Conservation (phyloP, 2,797 vertebrate species). For the Cynodonichthys magdalenae region DNA sequence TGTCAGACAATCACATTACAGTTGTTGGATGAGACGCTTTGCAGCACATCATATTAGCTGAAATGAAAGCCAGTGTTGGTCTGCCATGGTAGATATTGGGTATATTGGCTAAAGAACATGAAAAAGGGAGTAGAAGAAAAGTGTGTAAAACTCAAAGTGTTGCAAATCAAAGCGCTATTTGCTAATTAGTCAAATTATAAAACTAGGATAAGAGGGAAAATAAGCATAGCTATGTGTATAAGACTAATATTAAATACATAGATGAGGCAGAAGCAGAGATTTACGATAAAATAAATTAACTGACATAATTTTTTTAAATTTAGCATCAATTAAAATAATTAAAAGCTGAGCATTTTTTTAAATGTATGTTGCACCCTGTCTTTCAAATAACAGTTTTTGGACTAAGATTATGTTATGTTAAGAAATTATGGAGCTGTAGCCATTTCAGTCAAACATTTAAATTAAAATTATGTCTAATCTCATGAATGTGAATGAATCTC, state of each 20-base stretch:
- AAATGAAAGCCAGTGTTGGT: constrained; percentile 22
- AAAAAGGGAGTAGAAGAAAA: constrained; percentile 2
- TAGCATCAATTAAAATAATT: constrained; percentile 14
- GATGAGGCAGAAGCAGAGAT: constrained; percentile 13
- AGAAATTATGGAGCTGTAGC: too few species aligned
- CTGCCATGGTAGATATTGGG: background rate
- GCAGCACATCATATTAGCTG: constrained; percentile 13
- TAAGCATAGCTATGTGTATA: background rate
- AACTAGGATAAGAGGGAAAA: constrained; percentile 24
- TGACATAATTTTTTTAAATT: constrained; percentile 25
- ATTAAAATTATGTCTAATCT: too few species aligned
- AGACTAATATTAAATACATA: background rate
- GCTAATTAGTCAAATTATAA: constrained; percentile 59
- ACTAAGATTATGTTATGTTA: too few species aligned
- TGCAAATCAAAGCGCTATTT: constrained; percentile 38
- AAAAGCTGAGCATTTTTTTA: too few species aligned
- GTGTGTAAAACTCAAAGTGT: too few species aligned
- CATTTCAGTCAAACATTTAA: too few species aligned
- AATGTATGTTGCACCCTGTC: too few species aligned
- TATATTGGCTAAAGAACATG: constrained; percentile 4
- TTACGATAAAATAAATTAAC: constrained; percentile 32
- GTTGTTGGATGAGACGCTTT: constrained; percentile 19
- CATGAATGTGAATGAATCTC: too few species aligned
- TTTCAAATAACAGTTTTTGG: too few species aligned
- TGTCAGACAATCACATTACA: constrained; percentile 39